A percentile compares a stretch with the other conserved stretches of the same genome.
phyloP scores from a whole-genome alignment of 2,888 invertebrate genomes.

The Megastigmus dorsalis region DNA sequence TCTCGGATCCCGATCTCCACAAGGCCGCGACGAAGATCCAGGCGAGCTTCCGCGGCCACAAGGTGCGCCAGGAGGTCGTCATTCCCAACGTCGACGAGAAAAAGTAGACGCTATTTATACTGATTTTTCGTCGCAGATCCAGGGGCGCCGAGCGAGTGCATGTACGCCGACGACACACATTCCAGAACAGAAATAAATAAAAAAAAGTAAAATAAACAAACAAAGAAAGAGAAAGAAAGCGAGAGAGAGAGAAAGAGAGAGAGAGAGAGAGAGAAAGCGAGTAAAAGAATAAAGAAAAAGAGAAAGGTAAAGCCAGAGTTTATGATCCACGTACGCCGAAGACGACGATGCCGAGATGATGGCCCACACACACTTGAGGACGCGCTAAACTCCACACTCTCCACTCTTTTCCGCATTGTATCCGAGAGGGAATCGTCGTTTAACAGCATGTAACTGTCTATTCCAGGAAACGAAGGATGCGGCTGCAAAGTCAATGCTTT shows the following conservation, averaged over 20 bases:
- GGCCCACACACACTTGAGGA: not conserved
- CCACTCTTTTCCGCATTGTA: not conserved
- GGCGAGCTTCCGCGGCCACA: constrained; percentile 93
- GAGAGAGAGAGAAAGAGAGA: too few species aligned
- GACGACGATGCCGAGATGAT: not conserved
- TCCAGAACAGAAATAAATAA: constrained; percentile 1
- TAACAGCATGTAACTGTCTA: too few species aligned
- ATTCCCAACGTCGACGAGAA: constrained; percentile 58
- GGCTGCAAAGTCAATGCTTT: too few species aligned
- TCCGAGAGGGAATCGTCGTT: not conserved
- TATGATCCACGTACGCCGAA: constrained; percentile 20
- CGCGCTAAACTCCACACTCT: constrained; percentile 1
- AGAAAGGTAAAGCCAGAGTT: too few species aligned
- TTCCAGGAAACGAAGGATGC: too few species aligned
- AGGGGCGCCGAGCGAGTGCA: constrained; percentile 35
- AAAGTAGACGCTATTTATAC: constrained; percentile 62
- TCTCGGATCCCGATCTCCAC: constrained; percentile 89
- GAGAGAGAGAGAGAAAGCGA: too few species aligned
- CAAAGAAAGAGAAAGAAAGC: too few species aligned
- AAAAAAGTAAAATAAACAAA: not conserved
- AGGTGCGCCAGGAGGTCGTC: constrained; percentile 84
- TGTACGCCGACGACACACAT: constrained; percentile 29
- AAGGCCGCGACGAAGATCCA: constrained; percentile 95
- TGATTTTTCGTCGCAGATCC: not conserved
- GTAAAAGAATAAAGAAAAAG: too few species aligned